phyloP scores from a whole-genome alignment of 2,113 vertebrate species.

The Puffinus mauretanicus region DNA sequence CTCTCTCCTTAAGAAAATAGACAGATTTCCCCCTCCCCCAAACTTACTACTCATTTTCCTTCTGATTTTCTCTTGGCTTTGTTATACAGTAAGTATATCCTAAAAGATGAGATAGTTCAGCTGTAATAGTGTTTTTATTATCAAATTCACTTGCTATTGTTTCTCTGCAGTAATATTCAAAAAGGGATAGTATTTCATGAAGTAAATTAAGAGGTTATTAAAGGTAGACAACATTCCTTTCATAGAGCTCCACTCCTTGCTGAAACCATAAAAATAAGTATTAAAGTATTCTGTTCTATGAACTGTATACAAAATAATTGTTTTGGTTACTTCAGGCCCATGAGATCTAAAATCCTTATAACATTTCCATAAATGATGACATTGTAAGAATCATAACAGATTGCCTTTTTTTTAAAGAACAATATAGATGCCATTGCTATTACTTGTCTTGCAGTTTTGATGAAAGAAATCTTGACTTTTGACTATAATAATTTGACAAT shows the following conservation, averaged over 20 bases:
- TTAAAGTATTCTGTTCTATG: background rate
- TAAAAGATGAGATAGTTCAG: background rate
- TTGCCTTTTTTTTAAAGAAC: background rate
- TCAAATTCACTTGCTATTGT: background rate
- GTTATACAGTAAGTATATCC: background rate
- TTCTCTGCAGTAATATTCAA: background rate
- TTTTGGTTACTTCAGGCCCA: background rate
- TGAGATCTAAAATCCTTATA: background rate
- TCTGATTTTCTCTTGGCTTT: background rate
- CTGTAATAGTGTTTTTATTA: background rate
- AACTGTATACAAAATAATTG: background rate
- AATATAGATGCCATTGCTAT: background rate
- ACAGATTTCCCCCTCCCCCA: fast-evolving
- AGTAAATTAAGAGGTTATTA: background rate
- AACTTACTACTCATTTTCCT: background rate
- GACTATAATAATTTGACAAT: background rate
- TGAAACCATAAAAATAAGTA: background rate
- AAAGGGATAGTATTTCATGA: background rate
- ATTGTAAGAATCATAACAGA: background rate
- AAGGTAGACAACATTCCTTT: background rate
- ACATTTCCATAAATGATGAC: background rate
- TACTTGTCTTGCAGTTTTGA: background rate
- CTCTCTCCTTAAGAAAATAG: background rate
- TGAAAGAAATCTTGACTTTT: background rate
- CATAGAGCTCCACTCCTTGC: background rate